A percentile compares a stretch with the other conserved stretches of the same genome.
Evolutionary conservation across 2,113 vertebrate species (phyloP).

Genomic region (Chaetodon auriga): DNA sequence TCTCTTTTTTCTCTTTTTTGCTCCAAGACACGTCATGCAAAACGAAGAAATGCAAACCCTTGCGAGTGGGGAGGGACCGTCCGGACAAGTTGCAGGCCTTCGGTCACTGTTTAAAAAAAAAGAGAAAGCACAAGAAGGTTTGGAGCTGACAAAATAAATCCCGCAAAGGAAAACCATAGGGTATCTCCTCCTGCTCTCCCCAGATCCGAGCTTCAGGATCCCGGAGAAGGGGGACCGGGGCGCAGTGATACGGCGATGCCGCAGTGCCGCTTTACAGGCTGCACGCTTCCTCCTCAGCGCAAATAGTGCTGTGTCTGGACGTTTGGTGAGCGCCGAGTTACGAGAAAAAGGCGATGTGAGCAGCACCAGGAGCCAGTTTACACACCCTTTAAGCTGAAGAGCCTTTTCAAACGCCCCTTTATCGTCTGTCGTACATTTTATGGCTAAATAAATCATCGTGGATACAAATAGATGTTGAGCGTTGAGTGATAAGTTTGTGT

Average conservation of each 20-base stretch:
- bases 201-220: conserved; percentile 84
- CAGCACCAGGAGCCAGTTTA: rapidly evolving
- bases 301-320: conserved; percentile 82
- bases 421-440: not conserved
- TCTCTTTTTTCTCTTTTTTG: conserved; percentile 19
- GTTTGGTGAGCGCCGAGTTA: not conserved
- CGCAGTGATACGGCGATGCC: conserved; percentile 87
- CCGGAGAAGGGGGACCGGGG: conserved; percentile 82
- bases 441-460: not conserved
- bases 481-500: not conserved
- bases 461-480: not conserved
- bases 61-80: conserved; percentile 79
- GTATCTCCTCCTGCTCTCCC: conserved; percentile 77
- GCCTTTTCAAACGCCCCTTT: not conserved
- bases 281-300: conserved; percentile 84
- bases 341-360: too few relatives aligned
- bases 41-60: conserved; percentile 82
- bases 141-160: conserved; percentile 82
- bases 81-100: conserved; percentile 83
- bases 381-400: not conserved
- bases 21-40: conserved; percentile 77
- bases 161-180: conserved; percentile 76
- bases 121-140: conserved; percentile 72
- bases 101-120: conserved; percentile 57
- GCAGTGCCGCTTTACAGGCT: conserved; percentile 88